Evolutionary conservation across 2,113 vertebrate species (phyloP), one percentile per base, ranked within the genome.

Genomic region (Balaeniceps rex): DNA sequence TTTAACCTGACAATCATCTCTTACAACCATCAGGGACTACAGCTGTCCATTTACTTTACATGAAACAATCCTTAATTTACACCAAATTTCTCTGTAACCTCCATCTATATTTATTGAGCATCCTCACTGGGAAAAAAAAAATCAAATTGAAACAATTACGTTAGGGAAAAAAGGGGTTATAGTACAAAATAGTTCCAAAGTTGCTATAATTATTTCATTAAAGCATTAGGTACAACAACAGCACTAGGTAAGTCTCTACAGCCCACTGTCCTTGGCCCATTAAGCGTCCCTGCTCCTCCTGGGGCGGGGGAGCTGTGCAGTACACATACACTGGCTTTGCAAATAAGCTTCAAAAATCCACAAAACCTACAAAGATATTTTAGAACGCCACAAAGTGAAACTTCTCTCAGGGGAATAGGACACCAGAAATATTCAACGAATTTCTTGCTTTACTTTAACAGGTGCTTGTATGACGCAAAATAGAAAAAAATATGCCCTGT

Each of bases 241-340:
- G 79, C 38, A 16, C 12, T 3, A 10, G 40, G 40, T 40, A 40
- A 40, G 40, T 28, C 28, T 16, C 26, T 4, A 2, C 29, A 42
- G 47, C 58, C 42, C 26, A 10, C 54, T 8, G 69, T 4, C 29
- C 66, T 28, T 2, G 28, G 42, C 36, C 52, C 46, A 5, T 0
- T 4, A 2, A 11, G 55, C 2, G 17, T 9, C 54, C 24, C 4
- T 38, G 0, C 36, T 66, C 46, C 51, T 12, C 34, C 33, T 0
- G 46, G 60, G 29, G 9, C 26, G 3, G n/a, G 10, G 8, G 13
- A 64, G 23, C 11, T n/a, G 16, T 0, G 13, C 15, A 7, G 38
- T 2, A 17, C 42, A 38, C 11, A 10, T 1, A 12, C 17, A 8
- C 58, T 25, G 12, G 46, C 69, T 75, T 66, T 72, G 23, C 55